Evolutionary conservation across 2,888 invertebrate genomes (phyloP), one percentile per base, ranked within the genome.

Genomic region (Emesis castigata): DNA sequence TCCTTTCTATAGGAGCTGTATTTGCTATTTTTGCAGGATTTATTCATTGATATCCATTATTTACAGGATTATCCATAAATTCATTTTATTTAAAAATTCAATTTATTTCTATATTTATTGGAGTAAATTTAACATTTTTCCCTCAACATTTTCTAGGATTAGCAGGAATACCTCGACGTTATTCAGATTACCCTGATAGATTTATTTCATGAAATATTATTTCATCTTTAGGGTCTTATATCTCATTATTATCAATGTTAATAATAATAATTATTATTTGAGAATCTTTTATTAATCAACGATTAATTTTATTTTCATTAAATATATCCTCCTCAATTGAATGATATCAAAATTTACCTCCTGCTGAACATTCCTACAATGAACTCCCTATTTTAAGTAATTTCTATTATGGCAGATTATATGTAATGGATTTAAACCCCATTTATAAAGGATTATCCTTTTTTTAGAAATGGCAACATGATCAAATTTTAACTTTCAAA

Each of bases 1-100:
- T 98, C 1, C 87, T 98, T 89, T 98, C 97, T 3, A 98, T 98
- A 94, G 98, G 98, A 85, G 98, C 98, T 3, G 97, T 98, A 88
- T 98, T 98, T 96, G 97, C 97, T 58, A 97, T 98, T 96, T 96
- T 98, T 94, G 97, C 96, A 48, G 97, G 97, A 86, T 96, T 98
- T 92, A 95, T 97, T 90, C 96, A 97, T 85, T 98, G 98, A 96
- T 98, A 96, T 53, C 97, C 97, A 0, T 88, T 97, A 94, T 96
- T 98, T 90, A 96, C 96, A 65, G 97, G 97, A 7, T 82, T 97
- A 90, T 92, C 91, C 0, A 72, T 97, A 94, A 97, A 97, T 87
- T 90, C 92, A 39, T 94, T 92, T 78, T 92, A 95, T 92, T 92
- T 97, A 94, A 97, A 97, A 98, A 39, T 39, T 39, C 39, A 39